Base-by-base conservation (phyloP, 2,113 vertebrate species). In the Pelusios castaneus region DNA sequence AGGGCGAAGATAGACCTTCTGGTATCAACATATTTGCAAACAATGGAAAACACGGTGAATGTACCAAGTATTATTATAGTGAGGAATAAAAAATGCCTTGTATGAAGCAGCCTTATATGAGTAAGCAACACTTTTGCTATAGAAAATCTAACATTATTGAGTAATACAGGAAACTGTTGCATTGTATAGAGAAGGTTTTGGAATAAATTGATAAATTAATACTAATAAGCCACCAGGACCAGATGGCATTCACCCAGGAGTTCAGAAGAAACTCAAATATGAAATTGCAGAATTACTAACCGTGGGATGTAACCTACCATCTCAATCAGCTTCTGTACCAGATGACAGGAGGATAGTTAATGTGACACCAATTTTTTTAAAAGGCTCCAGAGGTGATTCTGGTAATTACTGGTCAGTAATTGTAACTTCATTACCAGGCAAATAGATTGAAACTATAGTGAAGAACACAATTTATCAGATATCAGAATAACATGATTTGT, bases 141-240 rank as follows among this genome's bases (percentile, higher is more conserved):
- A 41, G 83, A 88, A 73, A 45, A 24, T 63, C 75, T 91, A 0
- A 0, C 52, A 38, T 78, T 54, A 76, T 25, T 2, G 0, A 43
- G 80, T 67, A 87, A 91, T 76, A 29, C 56, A 77, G 82, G 85
- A 85, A 88, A 83, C 25, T n/a, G 87, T 80, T 58, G 8, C 45
- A 63, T 9, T 51, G n/a, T 89, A 85, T n/a, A 17, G 60, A 67
- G 34, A 8, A 19, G 34, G 60, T 5, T n/a, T 67, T 67, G 34
- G 60, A 67, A 67, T 34, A 67, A 67, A n/a, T 34, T 8, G 34
- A 67, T 67, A 4, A 4, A n/a, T 67, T 19, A 34, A 67, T 4
- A 21, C 31, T 21, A n/a, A 31, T 58, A 31, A 13, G 6, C 31
- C 29, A 29, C 58, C 5, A 34, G 13, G 58, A 6, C 60, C 17